Evolutionary conservation across 1,140 invertebrate species (phyloP), one percentile per base, ranked within the genome.

Genomic region (Melanaphis sacchari): DNA sequence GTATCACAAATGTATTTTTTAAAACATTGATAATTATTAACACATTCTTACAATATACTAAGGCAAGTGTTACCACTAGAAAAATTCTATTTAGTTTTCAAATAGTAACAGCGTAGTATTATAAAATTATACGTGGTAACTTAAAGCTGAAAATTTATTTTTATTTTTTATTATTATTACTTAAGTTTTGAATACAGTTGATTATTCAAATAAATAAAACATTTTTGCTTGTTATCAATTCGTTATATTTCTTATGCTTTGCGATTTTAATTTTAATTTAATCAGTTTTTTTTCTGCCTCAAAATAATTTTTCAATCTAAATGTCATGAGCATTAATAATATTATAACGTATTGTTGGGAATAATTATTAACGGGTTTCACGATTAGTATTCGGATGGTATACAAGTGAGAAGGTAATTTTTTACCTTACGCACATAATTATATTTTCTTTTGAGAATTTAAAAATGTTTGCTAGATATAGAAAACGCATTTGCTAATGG

Each of bases 291-390:
- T 76, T 76, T n/a, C 31, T 76, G 31, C 0, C 5, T 76, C 59
- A 76, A 76, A 76, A 76, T 76, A 76, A 76, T 76, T 18, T 76
- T 66, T 76, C 36, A 76, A 76, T 76, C 59, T 76, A 76, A 76
- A 76, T 76, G 5, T n/a, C n/a, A 4, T 76, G 4, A n/a, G 21
- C 59, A 76, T 18, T 76, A 76, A 76, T 76, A 76, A 18, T 76
- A n/a, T 76, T 24, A 76, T 76, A 54, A 26, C 26, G 26, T 54
- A n/a, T 76, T 76, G 59, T 76, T 76, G 15, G 59, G 59, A 76
- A 76, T 76, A n/a, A 76, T 76, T 76, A 76, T 76, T 76, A 76
- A 76, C n/a, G 59, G 59, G 31, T 76, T 76, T 15, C 15, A 5
- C 1, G 59, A 76, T 76, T 76, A 76, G 31, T 76, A 76, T 76